phyloP scores from a whole-genome alignment of 1,140 invertebrate species.

The Ostrea denselamellosa region DNA sequence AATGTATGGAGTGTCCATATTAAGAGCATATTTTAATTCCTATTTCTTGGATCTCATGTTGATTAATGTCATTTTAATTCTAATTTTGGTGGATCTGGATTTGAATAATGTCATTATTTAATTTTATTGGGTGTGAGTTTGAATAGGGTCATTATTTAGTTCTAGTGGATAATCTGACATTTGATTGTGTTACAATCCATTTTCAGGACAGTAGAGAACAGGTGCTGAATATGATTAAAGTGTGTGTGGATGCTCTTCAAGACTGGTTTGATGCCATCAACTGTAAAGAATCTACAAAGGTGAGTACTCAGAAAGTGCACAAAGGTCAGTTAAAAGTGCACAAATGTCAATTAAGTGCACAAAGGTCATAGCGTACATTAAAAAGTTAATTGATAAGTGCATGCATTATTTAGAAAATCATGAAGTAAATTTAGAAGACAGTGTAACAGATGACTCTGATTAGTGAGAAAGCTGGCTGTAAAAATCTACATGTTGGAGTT shows the following conservation, averaged over 20 bases:
- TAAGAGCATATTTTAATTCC: too few species aligned
- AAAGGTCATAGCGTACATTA: neutral
- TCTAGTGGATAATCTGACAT: too few species aligned
- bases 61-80: too few species aligned
- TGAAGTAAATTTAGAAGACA: too few species aligned
- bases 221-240: slow-evolving; percentile 65
- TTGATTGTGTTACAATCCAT: neutral
- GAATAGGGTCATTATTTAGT: slow-evolving; percentile 42
- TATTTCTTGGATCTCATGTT: too few species aligned
- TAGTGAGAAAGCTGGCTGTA: too few species aligned
- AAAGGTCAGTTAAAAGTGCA: neutral
- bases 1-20: too few species aligned
- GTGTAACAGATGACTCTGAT: too few species aligned
- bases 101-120: neutral
- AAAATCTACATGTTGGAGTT: too few species aligned
- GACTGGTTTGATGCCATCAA: slow-evolving; percentile 92
- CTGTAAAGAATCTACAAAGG: slow-evolving; percentile 85
- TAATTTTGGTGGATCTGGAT: too few species aligned
- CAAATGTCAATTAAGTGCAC: neutral
- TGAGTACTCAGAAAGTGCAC: slow-evolving; percentile 74
- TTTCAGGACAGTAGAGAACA: slow-evolving; percentile 24
- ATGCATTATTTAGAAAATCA: too few species aligned
- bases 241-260: slow-evolving; percentile 82
- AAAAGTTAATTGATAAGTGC: too few species aligned
- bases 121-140: neutral